These are phyloP conservation scores for Pachyseris speciosa DNA, from an alignment of 64 coral and sea anemone species.

Conservation along the genomic window DNA sequence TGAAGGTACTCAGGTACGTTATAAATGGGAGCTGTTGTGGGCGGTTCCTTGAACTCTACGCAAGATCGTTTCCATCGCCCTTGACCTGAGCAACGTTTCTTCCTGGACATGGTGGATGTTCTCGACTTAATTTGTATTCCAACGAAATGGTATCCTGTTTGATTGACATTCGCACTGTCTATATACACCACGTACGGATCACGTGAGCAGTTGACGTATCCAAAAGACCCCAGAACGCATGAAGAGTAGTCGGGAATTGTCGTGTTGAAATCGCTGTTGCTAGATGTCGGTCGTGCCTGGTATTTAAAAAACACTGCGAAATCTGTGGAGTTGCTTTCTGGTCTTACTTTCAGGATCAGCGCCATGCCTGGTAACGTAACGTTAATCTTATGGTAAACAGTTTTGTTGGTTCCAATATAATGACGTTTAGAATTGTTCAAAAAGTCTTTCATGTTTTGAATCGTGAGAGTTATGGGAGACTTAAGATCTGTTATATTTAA, in stretches of 20 bases:
- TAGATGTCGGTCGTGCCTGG: neutral
- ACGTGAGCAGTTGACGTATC: neutral
- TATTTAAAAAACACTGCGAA: constrained; percentile 1
- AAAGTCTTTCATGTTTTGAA: neutral
- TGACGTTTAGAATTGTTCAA: neutral
- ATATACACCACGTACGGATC: neutral
- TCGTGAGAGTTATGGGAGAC: neutral
- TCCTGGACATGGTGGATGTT: neutral
- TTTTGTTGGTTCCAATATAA: constrained; percentile 3
- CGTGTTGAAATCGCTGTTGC: neutral
- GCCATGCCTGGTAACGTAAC: neutral
- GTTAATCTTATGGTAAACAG: constrained; percentile 10
- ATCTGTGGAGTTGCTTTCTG: neutral
- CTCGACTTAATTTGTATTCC: constrained; percentile 20
- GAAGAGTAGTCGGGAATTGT: constrained; percentile 3
- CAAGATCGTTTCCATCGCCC: neutral
- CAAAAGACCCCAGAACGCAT: neutral
- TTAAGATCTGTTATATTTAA: neutral
- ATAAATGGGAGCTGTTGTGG: neutral
- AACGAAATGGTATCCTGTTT: neutral
- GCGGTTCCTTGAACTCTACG: neutral
- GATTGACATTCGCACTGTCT: neutral
- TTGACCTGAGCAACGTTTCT: neutral
- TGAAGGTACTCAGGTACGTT: no score
- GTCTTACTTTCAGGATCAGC: constrained; percentile 21